Evolutionary conservation across 2,797 vertebrate genomes (phyloP).

Genomic region (Hydrocynus forskahlii): DNA sequence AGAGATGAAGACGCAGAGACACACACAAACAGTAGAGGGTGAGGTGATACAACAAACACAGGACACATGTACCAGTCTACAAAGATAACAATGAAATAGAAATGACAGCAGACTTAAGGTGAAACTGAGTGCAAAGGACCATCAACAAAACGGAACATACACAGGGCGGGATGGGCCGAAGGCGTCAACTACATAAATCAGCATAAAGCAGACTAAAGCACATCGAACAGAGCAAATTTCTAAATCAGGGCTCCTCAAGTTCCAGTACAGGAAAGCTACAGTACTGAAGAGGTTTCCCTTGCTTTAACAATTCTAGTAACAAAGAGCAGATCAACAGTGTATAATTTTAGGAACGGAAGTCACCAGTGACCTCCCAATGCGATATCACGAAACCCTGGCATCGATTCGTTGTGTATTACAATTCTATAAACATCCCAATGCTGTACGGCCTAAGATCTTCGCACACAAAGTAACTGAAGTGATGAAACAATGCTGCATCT

Average conservation of each 20-base stretch:
- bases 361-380: too few species aligned
- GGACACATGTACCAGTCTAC: constrained; percentile 37
- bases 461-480: too few species aligned
- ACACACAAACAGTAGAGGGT: constrained; percentile 67
- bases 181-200: background rate
- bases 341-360: background rate
- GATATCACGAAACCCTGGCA: too few species aligned
- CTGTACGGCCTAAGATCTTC: too few species aligned
- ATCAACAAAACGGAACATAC: constrained; percentile 21
- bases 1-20: constrained; percentile 72
- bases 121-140: background rate
- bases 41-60: constrained; percentile 41
- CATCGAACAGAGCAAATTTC: too few species aligned
- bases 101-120: constrained; percentile 46
- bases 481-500: too few species aligned
- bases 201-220: background rate
- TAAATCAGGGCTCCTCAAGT: background rate
- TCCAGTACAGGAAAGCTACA: constrained; percentile 16
- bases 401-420: too few species aligned
- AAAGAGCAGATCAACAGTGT: background rate
- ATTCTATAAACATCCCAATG: too few species aligned
- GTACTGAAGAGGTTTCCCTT: background rate
- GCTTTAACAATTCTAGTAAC: background rate
- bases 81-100: constrained; percentile 40
- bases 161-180: background rate